Percentiles rank a stretch among this genome's conserved stretches.
These are phyloP conservation scores for Datnioides undecimradiatus DNA, from an alignment of 2,113 vertebrate genomes.

Conservation along the genomic window DNA sequence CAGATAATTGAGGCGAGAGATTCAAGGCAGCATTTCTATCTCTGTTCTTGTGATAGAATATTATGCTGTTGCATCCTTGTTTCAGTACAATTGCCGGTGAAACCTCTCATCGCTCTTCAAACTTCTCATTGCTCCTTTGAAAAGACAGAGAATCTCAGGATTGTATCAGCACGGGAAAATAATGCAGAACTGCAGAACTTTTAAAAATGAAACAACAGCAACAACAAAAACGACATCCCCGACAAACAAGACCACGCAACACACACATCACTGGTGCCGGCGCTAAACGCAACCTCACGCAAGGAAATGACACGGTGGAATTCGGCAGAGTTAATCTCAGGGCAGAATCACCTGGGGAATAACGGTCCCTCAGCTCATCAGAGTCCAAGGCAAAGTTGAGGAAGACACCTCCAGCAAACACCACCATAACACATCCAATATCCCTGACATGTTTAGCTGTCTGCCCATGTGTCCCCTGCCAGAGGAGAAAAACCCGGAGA, in stretches of 20 bases:
- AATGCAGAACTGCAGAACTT: not conserved
- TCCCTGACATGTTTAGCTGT: constrained; percentile 59
- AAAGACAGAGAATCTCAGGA: constrained; percentile 33
- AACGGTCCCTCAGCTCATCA: constrained; percentile 76
- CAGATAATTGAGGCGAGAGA: constrained; percentile 60
- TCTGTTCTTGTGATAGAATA: constrained; percentile 21
- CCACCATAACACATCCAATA: constrained; percentile 74
- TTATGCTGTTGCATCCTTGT: constrained; percentile 34
- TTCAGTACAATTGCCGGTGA: constrained; percentile 24
- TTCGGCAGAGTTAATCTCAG: constrained; percentile 71
- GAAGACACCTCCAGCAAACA: constrained; percentile 73
- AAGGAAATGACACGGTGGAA: constrained; percentile 50
- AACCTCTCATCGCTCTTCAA: constrained; percentile 37
- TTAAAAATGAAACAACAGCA: too few relatives aligned
- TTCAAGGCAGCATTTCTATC: constrained; percentile 60
- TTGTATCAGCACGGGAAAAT: constrained; percentile 27
- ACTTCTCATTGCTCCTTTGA: constrained; percentile 13
- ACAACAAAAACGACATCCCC: not conserved
- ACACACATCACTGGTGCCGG: constrained; percentile 27
- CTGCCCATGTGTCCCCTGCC: constrained; percentile 59
- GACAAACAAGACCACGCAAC: not conserved
- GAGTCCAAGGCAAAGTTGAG: constrained; percentile 69
- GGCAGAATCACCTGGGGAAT: constrained; percentile 71
- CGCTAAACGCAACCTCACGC: constrained; percentile 50
- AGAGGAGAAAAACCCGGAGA: constrained; percentile 64